Base-by-base conservation (phyloP, 1,140 invertebrate species). In the Drosophila kurseongensis region DNA sequence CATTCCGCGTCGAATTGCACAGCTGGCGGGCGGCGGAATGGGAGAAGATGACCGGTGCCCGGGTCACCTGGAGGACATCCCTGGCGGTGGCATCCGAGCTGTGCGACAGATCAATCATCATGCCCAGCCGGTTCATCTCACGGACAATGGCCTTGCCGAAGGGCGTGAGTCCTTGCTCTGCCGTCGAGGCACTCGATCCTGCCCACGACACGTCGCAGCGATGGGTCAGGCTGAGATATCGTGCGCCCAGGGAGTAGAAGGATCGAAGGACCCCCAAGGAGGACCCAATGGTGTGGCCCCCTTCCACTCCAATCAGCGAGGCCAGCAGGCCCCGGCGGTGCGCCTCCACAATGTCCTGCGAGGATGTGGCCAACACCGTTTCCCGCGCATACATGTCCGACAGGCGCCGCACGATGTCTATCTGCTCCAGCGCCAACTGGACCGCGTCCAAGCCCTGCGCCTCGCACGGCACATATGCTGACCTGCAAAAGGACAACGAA, bases 51-150 rank as follows among this genome's bases (percentile, higher is more conserved):
- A 98, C 97, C 1, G 98, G 98, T 0, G 97, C 97, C 69, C 95
- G 94, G 3, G 96, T 96, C 10, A 96, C 95, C 60, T 95, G 94
- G n/a, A 98, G 92, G 4, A 97, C 96, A 86, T 97, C 97, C 41
- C 95, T 94, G 93, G 98, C 98, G 6, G 97, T 98, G 77, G 95
- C 94, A 66, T 97, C 95, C 0, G 97, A 97, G 2, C 97, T 97
- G 92, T 98, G 97, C 2, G 97, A 98, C 35, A 98, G 94, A 92
- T 98, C 98, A 13, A 98, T 96, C 59, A 99, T 95, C 97, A 98
- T 98, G n/a, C 98, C 98, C 10, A 98, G 93, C 40, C 97, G 94
- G 92, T 97, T 98, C 94, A 98, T 95, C 93, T 98, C 97, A 54
- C 94, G 94, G 29, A 97, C 96, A n/a, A 98, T 95, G 29, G 95